Evolutionary conservation across 2,113 vertebrate species (phyloP).

Genomic region (Pavo muticus): DNA sequence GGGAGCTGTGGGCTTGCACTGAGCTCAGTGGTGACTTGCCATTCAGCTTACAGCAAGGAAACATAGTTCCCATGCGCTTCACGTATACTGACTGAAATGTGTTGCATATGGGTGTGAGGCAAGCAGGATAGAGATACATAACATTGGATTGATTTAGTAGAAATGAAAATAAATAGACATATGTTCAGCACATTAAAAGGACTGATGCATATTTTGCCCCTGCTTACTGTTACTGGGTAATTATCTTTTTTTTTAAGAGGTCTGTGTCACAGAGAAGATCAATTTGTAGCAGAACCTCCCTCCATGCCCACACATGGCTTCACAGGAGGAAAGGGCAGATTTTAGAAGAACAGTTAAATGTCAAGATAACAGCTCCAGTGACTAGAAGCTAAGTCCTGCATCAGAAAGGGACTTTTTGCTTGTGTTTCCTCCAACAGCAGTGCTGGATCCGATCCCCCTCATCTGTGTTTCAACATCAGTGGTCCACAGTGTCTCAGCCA

Average conservation of each 20-base stretch:
- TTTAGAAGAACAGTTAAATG: not conserved
- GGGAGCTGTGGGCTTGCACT: not conserved
- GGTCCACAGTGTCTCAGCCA: not conserved
- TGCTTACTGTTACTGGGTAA: not conserved
- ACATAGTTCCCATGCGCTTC: not conserved
- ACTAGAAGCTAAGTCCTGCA: not conserved
- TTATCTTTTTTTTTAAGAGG: not conserved
- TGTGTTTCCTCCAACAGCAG: not conserved
- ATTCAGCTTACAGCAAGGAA: not conserved
- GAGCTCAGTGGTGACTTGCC: not conserved
- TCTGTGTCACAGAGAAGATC: not conserved
- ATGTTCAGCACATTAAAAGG: constrained; percentile 41
- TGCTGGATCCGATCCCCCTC: not conserved
- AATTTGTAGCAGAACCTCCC: not conserved
- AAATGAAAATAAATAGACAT: constrained; percentile 40
- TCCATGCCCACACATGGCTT: not conserved
- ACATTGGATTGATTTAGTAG: not conserved
- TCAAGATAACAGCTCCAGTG: not conserved
- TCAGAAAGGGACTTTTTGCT: not conserved
- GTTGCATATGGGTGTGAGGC: constrained; percentile 9
- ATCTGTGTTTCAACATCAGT: not conserved
- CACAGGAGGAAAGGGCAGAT: not conserved
- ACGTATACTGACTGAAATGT: not conserved
- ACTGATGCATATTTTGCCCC: not conserved
- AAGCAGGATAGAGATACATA: constrained; percentile 9